Base-by-base conservation (phyloP, 2,113 vertebrate species). In the Crocuta crocuta region DNA sequence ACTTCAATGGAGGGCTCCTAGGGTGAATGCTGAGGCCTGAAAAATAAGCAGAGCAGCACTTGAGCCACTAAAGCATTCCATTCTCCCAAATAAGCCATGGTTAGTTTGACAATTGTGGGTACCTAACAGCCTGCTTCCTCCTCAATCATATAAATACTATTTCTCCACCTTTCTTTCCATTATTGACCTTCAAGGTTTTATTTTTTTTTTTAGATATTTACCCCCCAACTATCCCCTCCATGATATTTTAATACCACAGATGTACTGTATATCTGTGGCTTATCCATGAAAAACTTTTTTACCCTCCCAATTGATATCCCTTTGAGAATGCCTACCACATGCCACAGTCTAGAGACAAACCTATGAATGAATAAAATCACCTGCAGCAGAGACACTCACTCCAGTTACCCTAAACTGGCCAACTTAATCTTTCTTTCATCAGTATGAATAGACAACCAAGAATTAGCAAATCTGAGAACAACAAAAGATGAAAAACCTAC, bases 391-490 rank as follows among this genome's bases (percentile, higher is more conserved):
- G 39, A 97, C 92, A 4, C 35, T 71, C 53, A 85, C 5, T 21
- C n/a, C 28, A 96, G 21, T 89, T 89, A 91, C 13, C 21, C n/a
- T 83, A 94, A 78, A 83, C 17, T 76, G 58, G 84, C 15, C 15
- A 71, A 31, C 26, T 97, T 95, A 90, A 80, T 86, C 31, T 17
- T 92, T 94, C 63, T 94, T 91, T 83, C 55, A 55, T 48, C 11
- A 92, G 31, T 70, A 76, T 68, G 17, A 4, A 95, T 4, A 65
- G 24, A 58, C 78, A 92, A 92, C 35, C 35, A 87, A 97, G 58
- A 81, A 71, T 66, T 50, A 85, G 10, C 35, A 94, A 89, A 85
- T n/a, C 7, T 43, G 35, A 87, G 16, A 66, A 92, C 74, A 50
- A 79, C 24, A 81, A 73, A 92, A 89, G 17, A 68, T 65, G 50